Conservation (phyloP, 2,797 vertebrate species). For the Cirrhinus mrigala region DNA sequence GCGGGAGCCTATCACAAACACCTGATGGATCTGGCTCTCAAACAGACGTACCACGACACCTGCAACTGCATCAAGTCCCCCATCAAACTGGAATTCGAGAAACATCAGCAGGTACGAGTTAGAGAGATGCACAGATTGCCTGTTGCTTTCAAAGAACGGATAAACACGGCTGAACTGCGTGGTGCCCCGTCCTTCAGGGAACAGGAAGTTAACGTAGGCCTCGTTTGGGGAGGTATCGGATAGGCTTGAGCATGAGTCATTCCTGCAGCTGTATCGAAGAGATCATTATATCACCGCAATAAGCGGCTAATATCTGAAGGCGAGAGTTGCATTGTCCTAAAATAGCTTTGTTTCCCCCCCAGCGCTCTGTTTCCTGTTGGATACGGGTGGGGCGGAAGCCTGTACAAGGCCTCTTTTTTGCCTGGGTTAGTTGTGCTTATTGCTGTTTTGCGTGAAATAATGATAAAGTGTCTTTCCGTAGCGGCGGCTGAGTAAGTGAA, state of each 20-base stretch:
- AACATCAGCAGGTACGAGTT: constrained; percentile 91
- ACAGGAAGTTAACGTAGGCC: not conserved
- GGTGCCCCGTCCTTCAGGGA: not conserved
- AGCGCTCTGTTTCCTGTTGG: constrained; percentile 34
- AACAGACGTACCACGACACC: constrained; percentile 96
- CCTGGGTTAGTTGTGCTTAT: constrained; percentile 27
- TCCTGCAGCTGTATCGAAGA: constrained; percentile 42
- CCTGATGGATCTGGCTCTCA: constrained; percentile 94
- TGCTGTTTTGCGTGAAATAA: constrained; percentile 43
- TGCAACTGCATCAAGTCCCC: constrained; percentile 99
- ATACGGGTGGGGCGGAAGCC: constrained; percentile 38
- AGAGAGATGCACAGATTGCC: not conserved
- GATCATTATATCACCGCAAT: constrained; percentile 54
- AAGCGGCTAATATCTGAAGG: constrained; percentile 37
- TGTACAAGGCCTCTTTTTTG: constrained; percentile 34
- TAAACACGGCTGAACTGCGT: not conserved
- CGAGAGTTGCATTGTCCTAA: constrained; percentile 40
- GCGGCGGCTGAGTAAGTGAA: constrained; percentile 32
- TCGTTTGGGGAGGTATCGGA: constrained; percentile 13
- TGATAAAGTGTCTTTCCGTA: not conserved
- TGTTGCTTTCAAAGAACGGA: not conserved
- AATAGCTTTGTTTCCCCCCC: constrained; percentile 50
- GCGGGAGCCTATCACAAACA: constrained; percentile 97
- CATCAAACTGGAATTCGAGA: constrained; percentile 97
- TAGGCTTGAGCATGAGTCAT: constrained; percentile 56